Percentiles rank a stretch among this genome's conserved stretches.
Evolutionary conservation across 1,140 invertebrate species (phyloP).

Genomic region (Danaus melanippus): DNA sequence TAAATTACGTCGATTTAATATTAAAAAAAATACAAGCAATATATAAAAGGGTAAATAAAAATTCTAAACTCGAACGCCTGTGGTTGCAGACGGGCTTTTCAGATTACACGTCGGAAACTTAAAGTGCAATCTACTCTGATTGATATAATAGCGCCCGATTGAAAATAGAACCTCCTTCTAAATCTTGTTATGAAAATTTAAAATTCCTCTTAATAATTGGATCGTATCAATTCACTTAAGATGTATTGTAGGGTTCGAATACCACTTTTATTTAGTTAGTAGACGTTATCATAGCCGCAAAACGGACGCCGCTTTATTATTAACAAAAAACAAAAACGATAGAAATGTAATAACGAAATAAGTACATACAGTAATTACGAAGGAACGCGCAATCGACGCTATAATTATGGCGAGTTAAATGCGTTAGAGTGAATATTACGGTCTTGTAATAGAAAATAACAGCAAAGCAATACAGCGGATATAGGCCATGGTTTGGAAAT

Average conservation of each 20-base stretch:
- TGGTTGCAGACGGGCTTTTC: slow-evolving; percentile 18
- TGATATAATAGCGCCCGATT: slow-evolving; percentile 28
- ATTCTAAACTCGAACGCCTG: background rate
- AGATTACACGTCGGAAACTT: slow-evolving; percentile 31
- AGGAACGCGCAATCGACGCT: slow-evolving; percentile 11
- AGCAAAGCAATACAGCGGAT: background rate
- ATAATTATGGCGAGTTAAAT: slow-evolving; percentile 47
- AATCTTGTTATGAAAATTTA: no score
- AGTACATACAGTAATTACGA: background rate
- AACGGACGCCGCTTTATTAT: no score
- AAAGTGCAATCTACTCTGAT: slow-evolving; percentile 24
- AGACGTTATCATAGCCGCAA: no score
- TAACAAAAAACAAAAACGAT: no score
- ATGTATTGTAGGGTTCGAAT: no score
- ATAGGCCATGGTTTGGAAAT: no score
- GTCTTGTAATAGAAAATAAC: slow-evolving; percentile 43
- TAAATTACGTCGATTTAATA: no score
- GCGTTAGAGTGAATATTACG: slow-evolving; percentile 43
- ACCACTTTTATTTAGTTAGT: no score
- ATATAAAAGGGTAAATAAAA: no score
- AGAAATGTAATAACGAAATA: slow-evolving; percentile 3
- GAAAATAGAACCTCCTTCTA: slow-evolving; percentile 14
- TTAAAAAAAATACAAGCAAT: no score
- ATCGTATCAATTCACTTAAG: no score
- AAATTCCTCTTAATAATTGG: no score